Evolutionary conservation across 2,797 vertebrate genomes (phyloP), one percentile per base, ranked within the genome.

Genomic region (Oreortyx pictus): DNA sequence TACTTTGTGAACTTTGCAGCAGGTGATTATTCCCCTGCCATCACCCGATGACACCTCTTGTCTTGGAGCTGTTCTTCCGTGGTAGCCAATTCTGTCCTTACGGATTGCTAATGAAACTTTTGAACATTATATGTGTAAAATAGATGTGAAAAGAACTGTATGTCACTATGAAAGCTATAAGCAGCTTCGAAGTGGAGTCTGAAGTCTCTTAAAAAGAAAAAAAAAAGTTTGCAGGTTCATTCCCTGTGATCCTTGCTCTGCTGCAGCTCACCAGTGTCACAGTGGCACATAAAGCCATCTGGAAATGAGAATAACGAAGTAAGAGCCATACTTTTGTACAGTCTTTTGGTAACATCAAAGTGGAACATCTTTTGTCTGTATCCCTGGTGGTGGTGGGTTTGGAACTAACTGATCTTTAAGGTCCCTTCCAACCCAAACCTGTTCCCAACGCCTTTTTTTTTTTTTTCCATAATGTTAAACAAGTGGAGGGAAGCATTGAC

Each of bases 31-130:
- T 89, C 19, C 56, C 20, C 25, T 82, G 6, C 25, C 2, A 0
- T 43, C 22, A n/a, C 29, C 1, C 0, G 7, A 5, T 6, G 17
- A 2, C 37, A 35, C 0, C 9, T 61, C 46, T 6, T 79, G 54
- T 3, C 7, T 72, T 72, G 50, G 22, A 49, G 35, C 59, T 81
- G 11, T 82, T 89, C 75, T 19, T 24, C 35, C 3, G 0, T 47
- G 15, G 14, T 33, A 77, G 33, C 47, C 5, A 31, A 0, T 92
- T 87, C 25, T 82, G 11, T 77, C 8, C 64, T 31, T 23, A 89
- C 59, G n/a, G n/a, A 52, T 62, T 82, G 9, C 20, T 73, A 0
- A n/a, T n/a, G n/a, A 68, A 3, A 6, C 20, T 44, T 75, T 92
- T 86, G n/a, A 90, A n/a, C 2, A 2, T 27, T 54, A 1, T 7